Conservation (phyloP, 2,888 invertebrate genomes). For the Rhagium mordax region DNA sequence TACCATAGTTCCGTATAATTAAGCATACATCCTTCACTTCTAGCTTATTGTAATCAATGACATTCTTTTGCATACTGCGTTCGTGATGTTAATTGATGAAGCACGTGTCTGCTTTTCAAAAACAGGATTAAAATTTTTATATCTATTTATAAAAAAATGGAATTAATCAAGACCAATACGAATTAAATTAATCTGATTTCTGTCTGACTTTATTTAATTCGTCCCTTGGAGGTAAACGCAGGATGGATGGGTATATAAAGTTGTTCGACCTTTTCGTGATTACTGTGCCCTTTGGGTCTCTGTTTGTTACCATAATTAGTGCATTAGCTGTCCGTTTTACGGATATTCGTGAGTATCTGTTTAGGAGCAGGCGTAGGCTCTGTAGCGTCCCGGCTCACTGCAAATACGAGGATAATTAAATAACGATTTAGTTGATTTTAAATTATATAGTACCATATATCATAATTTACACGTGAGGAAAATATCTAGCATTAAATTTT, state of each 20-base stretch:
- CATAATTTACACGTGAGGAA: not conserved
- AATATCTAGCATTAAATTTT: not conserved
- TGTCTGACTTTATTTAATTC: too few species aligned
- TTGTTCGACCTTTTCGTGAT: conserved; percentile 30
- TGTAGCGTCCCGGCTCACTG: not conserved
- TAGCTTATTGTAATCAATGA: too few species aligned
- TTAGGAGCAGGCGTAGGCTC: not conserved
- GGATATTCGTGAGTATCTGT: conserved; percentile 32
- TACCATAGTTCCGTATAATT: too few species aligned
- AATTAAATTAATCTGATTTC: too few species aligned
- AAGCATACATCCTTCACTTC: too few species aligned
- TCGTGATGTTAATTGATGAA: too few species aligned
- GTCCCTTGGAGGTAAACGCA: not conserved
- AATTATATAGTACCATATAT: not conserved
- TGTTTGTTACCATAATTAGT: conserved; percentile 35
- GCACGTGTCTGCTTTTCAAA: too few species aligned
- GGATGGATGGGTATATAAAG: not conserved
- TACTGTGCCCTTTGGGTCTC: conserved; percentile 26
- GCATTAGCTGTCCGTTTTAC: conserved; percentile 31
- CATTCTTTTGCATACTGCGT: too few species aligned
- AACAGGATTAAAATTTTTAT: too few species aligned
- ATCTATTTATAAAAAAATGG: too few species aligned
- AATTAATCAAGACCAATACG: too few species aligned
- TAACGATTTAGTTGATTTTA: not conserved
- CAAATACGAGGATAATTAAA: not conserved